Percentiles rank a stretch among this genome's conserved stretches.
Conservation (phyloP, 2,113 vertebrate genomes). For the Bos javanicus region DNA sequence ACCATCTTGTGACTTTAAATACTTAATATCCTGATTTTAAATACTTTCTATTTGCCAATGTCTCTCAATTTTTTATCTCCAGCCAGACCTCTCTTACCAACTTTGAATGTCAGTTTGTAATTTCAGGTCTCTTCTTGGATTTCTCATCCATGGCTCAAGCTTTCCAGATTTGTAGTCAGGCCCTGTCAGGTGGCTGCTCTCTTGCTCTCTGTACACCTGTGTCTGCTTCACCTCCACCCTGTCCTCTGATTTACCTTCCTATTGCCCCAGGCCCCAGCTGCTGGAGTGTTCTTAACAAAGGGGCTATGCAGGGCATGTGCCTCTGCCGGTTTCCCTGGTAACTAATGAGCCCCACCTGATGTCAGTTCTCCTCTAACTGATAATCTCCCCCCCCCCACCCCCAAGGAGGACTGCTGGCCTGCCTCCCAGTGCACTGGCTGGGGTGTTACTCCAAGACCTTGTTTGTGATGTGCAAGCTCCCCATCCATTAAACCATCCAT, state of each 20-base stretch:
- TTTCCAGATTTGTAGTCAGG: background rate
- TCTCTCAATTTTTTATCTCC: background rate
- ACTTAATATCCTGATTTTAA: background rate
- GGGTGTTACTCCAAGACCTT: background rate
- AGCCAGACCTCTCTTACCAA: background rate
- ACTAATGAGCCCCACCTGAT: background rate
- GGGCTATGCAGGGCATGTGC: fast-evolving
- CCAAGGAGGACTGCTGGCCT: background rate
- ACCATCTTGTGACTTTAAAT: background rate
- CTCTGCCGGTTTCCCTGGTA: background rate
- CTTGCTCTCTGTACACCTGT: background rate
- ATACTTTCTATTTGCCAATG: background rate
- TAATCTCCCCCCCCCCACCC: background rate
- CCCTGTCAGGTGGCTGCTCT: background rate
- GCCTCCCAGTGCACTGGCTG: background rate
- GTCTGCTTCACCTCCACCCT: background rate
- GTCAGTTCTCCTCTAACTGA: background rate
- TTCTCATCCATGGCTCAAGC: background rate
- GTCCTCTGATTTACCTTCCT: background rate
- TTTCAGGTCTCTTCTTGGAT: background rate
- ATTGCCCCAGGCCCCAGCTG: background rate
- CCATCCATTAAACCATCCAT: background rate
- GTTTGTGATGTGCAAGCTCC: background rate
- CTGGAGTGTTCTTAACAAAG: background rate
- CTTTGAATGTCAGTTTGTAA: background rate